Percentiles rank a stretch among this genome's conserved stretches.
These are phyloP conservation scores for Xiphorhynchus elegans DNA, from an alignment of 2,113 vertebrate genomes.

Conservation along the genomic window DNA sequence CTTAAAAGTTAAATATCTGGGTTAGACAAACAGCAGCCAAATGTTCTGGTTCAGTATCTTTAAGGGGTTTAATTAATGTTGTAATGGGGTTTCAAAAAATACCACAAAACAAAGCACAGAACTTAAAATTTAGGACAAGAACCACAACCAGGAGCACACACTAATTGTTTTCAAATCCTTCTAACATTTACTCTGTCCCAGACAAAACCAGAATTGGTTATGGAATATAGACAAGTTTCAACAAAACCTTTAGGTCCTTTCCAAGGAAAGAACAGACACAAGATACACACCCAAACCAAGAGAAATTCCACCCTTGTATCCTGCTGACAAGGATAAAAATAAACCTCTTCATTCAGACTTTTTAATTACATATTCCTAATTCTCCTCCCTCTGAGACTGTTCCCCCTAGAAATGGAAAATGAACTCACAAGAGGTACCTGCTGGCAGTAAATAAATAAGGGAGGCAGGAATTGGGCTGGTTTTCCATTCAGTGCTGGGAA, in stretches of 20 bases:
- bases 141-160: rapidly evolving
- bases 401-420: background rate
- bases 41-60: background rate
- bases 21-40: background rate
- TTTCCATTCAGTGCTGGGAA: background rate
- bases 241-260: background rate
- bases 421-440: background rate
- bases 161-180: background rate
- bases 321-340: rapidly evolving
- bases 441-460: background rate
- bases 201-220: background rate
- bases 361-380: no score
- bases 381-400: background rate
- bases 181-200: background rate
- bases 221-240: background rate
- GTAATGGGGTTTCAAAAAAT: background rate
- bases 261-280: background rate
- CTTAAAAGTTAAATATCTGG: no score
- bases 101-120: background rate
- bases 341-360: no score
- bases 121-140: background rate
- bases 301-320: background rate
- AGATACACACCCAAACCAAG: background rate
- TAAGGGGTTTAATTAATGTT: background rate
- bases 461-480: background rate